Percentiles rank a stretch among this genome's conserved stretches.
These are phyloP conservation scores for Microcebus jonahi DNA, from an alignment of 2,113 vertebrate genomes.

Conservation along the genomic window DNA sequence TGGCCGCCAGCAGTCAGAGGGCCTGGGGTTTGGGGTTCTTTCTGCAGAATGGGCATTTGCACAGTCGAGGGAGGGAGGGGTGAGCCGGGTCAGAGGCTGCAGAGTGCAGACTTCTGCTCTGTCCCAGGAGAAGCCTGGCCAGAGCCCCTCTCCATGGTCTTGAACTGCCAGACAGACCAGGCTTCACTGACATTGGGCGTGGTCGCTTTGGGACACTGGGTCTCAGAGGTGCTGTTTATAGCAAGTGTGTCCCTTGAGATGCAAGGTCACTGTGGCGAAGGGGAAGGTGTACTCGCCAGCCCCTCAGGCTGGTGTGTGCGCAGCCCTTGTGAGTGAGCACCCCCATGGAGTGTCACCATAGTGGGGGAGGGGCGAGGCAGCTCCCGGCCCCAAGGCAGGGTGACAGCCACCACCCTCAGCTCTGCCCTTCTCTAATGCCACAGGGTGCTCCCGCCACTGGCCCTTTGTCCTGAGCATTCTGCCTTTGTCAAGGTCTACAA, in stretches of 20 bases:
- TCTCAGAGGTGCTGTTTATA: neutral
- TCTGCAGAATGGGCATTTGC: neutral
- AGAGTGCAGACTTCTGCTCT: neutral
- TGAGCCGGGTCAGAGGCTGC: neutral
- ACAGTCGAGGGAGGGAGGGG: neutral
- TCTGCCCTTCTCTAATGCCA: neutral
- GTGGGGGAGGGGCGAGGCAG: neutral
- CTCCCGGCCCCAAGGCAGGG: neutral
- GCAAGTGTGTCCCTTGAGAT: neutral
- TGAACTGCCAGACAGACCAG: neutral
- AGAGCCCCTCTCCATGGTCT: neutral
- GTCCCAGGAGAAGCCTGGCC: neutral
- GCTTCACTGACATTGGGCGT: neutral
- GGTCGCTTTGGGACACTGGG: neutral
- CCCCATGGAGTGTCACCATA: neutral
- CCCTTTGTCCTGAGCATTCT: neutral
- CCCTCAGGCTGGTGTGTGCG: neutral
- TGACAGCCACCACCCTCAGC: too few relatives aligned
- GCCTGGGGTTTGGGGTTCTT: neutral
- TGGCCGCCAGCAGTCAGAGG: neutral
- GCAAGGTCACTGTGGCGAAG: neutral
- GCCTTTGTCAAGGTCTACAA: neutral
- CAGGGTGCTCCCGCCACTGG: rapidly evolving
- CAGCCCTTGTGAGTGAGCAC: neutral
- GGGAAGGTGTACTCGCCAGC: neutral